Percentiles rank a stretch among this genome's conserved stretches.
Conservation (phyloP, 2,113 vertebrate species). For the Hyla sarda region DNA sequence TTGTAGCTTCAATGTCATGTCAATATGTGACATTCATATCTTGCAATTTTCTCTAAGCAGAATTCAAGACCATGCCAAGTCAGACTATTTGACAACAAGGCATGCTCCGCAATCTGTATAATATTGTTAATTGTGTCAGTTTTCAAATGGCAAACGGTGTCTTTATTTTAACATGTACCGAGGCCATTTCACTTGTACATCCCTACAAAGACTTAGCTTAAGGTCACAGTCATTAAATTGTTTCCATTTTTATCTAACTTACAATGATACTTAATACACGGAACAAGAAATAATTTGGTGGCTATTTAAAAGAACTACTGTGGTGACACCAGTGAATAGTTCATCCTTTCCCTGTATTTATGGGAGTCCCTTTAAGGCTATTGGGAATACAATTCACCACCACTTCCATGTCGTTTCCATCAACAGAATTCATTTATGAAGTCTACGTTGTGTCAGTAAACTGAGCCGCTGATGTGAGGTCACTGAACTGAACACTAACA, state of each 20-base stretch:
- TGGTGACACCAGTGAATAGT: not conserved
- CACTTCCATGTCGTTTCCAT: too few species aligned
- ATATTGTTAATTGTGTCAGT: conserved; percentile 52
- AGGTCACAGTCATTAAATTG: not conserved
- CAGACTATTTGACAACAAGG: conserved; percentile 57
- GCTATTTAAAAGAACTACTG: not conserved
- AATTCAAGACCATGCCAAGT: conserved; percentile 56
- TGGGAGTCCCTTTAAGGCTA: too few species aligned
- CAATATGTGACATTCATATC: conserved; percentile 58
- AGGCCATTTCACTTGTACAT: conserved; percentile 17
- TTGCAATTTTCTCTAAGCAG: conserved; percentile 58
- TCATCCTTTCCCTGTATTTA: not conserved
- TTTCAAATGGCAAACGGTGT: conserved; percentile 48
- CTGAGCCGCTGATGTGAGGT: too few species aligned
- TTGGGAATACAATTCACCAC: too few species aligned
- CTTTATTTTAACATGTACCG: conserved; percentile 49
- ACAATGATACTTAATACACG: not conserved
- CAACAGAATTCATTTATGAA: too few species aligned
- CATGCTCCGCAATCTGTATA: conserved; percentile 58
- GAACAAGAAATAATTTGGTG: not conserved
- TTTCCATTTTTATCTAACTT: not conserved
- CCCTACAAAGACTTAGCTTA: not conserved
- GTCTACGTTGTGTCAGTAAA: too few species aligned
- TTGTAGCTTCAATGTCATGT: conserved; percentile 58
- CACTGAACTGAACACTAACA: too few species aligned